Evolutionary conservation across 2,888 invertebrate species (phyloP), one percentile per base, ranked within the genome.

Genomic region (Tenthredo distinguenda): DNA sequence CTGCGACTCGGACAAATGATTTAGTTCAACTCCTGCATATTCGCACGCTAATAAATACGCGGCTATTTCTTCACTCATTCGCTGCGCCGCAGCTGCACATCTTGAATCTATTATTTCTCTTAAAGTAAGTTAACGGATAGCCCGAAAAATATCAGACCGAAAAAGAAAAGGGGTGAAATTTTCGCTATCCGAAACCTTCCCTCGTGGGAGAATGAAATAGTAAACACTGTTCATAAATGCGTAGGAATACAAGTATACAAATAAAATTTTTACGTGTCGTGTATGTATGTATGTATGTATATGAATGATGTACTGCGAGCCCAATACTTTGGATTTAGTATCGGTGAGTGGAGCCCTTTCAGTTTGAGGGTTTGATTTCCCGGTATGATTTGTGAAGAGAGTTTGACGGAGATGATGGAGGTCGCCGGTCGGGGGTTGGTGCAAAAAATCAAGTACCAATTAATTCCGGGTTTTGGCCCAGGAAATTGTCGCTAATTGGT

Each of bases 361-460:
- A 81, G 12, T 62, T 62, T n/a, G 47, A 83, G 68, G 71, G 83
- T 68, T 83, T 83, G 65, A 83, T 83, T 65, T 71, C 68, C 68
- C 43, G 83, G 40, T 50, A 71, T 50, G 71, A 83, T 68, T 83
- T 68, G 71, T 83, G 47, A 83, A 83, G 83, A 43, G 83, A 43
- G 83, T 68, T 83, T 40, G 68, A 18, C 83, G 68, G 18, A 68
- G 50, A 50, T 68, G 34, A 68, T 47, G 62, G 83, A 47, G 83
- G 34, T 83, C 68, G 82, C 82, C 37, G 34, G 9, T 21, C 2
- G 62, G 62, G 76, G 76, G 43, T 58, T 50, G 83, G 83, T 71
- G 83, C 83, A 83, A 83, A 83, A 83, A 83, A 83, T 83, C 83
- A 83, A 83, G 83, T 83, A 83, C 83, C 83, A 83, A 83, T 83